Base-by-base conservation (phyloP, 2,888 invertebrate species). In the Heliothis peltigera region DNA sequence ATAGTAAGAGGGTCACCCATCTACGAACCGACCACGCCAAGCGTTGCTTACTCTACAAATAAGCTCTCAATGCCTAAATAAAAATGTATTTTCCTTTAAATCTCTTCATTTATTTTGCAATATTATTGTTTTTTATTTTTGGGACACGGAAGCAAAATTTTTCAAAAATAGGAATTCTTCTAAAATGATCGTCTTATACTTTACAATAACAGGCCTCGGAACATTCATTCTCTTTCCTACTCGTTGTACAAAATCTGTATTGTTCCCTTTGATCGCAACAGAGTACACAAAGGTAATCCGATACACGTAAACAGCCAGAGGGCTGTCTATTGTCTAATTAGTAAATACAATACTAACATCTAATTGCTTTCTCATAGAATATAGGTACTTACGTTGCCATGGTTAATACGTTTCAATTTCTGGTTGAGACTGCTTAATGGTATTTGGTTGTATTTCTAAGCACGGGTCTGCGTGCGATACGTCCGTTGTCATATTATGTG, bases 291-390 rank as follows among this genome's bases (percentile, higher is more conserved):
- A 58, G 32, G 66, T 58, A 64, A 79, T 55, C 35, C n/a, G 12
- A 70, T 60, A 52, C 48, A 46, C 15, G 39, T 58, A 39, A 57
- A 58, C 28, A 75, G n/a, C 21, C 28, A 0, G 12, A 10, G 35
- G 53, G 21, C 18, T 44, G n/a, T n/a, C 42, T 70, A 63, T 17
- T 44, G 17, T n/a, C 44, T 75, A 63, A 75, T 75, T 70, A 70
- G 19, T 22, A 39, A 42, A 55, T 46, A 28, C 35, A 56, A 79
- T 70, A 56, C 56, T 22, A 28, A 18, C 39, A 28, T 49, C 32
- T 56, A 52, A 68, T 74, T 68, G 39, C 18, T 12, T 19, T 54
- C 35, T 21, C 49, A 32, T 4, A 35, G 22, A 12, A 10, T 39
- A 18, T 21, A n/a, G 18, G 17, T 21, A 7, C 15, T 21, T 1